A percentile compares a stretch with the other conserved stretches of the same genome.
phyloP scores from a whole-genome alignment of 2,113 vertebrate species.

The Python bivittatus region DNA sequence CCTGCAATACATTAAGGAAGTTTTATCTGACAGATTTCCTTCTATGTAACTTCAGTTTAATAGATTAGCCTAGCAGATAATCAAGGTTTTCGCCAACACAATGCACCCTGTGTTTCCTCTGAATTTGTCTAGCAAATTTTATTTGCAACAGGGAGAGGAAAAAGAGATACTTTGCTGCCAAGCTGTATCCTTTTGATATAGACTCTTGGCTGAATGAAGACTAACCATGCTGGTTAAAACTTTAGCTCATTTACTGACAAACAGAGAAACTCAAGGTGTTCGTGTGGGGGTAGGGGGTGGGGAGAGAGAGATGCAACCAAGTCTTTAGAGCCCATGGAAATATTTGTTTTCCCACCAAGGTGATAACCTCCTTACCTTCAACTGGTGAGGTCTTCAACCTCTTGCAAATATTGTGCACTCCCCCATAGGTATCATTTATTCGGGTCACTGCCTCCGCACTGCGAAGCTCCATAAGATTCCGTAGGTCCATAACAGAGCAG shows the following conservation, averaged over 20 bases:
- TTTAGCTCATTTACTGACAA: background rate
- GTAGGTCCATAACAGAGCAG: conserved; percentile 82
- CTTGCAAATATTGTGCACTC: conserved; percentile 86
- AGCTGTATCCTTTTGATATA: background rate
- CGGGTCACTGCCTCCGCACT: conserved; percentile 81
- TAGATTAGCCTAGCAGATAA: background rate
- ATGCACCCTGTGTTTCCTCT: background rate
- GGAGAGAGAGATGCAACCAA: background rate
- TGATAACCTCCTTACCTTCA: conserved; percentile 82
- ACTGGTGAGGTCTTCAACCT: conserved; percentile 89
- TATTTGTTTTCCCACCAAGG: background rate
- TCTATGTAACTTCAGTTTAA: background rate
- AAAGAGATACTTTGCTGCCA: background rate
- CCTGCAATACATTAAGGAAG: background rate
- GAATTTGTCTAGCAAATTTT: conserved; percentile 16
- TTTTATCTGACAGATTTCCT: background rate
- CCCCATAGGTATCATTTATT: conserved; percentile 79
- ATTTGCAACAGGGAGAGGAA: background rate
- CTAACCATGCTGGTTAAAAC: background rate
- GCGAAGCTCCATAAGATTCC: conserved; percentile 90
- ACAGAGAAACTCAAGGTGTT: background rate
- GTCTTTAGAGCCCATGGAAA: background rate
- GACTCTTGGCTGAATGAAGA: background rate
- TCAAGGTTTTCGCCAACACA: background rate
- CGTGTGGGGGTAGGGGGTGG: background rate